Percentiles rank a stretch among this genome's conserved stretches.
Conservation (phyloP, 1,140 invertebrate genomes). For the Nasonia longicornis region DNA sequence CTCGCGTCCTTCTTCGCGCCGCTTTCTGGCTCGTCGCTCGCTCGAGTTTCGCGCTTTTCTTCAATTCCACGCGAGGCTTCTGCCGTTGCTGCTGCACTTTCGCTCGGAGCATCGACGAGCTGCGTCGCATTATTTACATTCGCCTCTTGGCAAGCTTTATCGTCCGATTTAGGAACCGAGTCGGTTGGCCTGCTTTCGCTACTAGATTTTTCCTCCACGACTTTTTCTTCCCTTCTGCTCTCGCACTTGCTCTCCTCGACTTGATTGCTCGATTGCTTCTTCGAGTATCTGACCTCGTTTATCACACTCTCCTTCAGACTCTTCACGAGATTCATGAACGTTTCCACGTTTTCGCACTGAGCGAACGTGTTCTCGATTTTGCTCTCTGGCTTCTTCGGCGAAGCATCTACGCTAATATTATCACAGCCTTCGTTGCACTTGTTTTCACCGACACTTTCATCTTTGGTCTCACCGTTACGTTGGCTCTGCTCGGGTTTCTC, state of each 20-base stretch:
- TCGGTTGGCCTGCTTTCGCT: too few relatives aligned
- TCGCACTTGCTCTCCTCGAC: not conserved
- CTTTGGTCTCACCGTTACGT: slow-evolving; percentile 52
- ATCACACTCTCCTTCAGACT: slow-evolving; percentile 35
- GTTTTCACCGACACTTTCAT: slow-evolving; percentile 31
- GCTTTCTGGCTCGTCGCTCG: slow-evolving; percentile 11
- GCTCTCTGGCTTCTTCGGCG: not conserved
- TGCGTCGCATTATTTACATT: not conserved
- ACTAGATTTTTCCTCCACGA: not conserved
- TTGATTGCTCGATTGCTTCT: not conserved
- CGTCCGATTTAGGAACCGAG: not conserved
- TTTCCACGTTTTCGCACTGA: slow-evolving; percentile 29
- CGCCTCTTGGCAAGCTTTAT: not conserved
- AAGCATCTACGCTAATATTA: slow-evolving; percentile 16
- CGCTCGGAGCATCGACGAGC: not conserved
- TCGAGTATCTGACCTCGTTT: not conserved
- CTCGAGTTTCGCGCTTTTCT: not conserved
- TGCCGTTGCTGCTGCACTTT: not conserved
- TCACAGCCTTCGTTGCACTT: slow-evolving; percentile 22
- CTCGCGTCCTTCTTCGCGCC: not conserved
- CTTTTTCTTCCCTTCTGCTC: not conserved
- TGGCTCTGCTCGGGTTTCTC: slow-evolving; percentile 46
- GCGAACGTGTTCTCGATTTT: not conserved
- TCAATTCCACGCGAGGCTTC: not conserved
- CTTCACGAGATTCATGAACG: slow-evolving; percentile 30